Percentiles rank a stretch among this genome's conserved stretches.
Conservation (phyloP, 2,797 vertebrate species). For the Paratrypauchen microcephalus region DNA sequence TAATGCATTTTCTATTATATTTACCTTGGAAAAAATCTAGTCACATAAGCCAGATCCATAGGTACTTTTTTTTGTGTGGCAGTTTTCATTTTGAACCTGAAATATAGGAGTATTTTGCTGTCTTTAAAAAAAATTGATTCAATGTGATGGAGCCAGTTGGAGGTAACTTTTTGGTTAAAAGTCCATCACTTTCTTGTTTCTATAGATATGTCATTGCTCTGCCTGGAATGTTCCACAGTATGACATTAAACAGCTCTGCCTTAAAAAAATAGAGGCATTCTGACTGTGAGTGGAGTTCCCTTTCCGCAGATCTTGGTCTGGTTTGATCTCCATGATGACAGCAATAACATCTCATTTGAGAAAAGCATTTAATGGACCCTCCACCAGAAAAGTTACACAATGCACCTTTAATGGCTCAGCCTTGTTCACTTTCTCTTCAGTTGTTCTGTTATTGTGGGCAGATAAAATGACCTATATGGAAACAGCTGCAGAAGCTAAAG, state of each 20-base stretch:
- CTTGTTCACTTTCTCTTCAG: background rate
- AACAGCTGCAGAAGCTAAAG: slow-evolving; percentile 18
- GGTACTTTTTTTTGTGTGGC: too few relatives aligned
- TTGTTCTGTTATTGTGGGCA: background rate
- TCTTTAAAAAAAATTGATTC: background rate
- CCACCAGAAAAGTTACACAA: too few relatives aligned
- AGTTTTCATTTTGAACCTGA: background rate
- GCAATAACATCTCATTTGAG: too few relatives aligned
- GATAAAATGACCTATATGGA: background rate
- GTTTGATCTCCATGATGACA: too few relatives aligned
- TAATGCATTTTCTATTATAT: background rate
- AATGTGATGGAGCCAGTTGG: background rate
- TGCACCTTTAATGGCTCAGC: background rate
- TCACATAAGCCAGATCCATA: background rate
- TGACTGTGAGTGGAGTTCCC: too few relatives aligned
- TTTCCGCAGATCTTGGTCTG: too few relatives aligned
- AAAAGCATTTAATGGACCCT: too few relatives aligned
- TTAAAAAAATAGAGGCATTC: too few relatives aligned
- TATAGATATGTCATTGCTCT: too few relatives aligned
- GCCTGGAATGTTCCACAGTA: too few relatives aligned
- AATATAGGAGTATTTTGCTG: background rate
- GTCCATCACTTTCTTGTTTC: too few relatives aligned
- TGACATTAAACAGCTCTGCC: too few relatives aligned
- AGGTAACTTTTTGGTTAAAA: background rate
- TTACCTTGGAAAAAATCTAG: background rate